Percentiles rank a stretch among this genome's conserved stretches.
Evolutionary conservation across 2,797 vertebrate species (phyloP).

Genomic region (Paramormyrops hopkinsi): DNA sequence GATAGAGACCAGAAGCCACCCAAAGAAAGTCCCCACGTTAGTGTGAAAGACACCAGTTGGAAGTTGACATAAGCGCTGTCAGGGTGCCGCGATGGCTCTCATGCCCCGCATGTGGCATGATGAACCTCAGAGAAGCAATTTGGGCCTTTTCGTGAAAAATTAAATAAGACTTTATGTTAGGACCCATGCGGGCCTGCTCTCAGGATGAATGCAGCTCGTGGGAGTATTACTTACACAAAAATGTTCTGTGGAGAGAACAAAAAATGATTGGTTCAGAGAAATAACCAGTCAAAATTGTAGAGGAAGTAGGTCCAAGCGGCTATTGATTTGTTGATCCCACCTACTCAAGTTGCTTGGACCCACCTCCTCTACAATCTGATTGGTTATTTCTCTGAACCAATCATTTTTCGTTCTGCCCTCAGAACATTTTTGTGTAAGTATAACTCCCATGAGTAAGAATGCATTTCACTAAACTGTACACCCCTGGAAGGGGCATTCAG

Average conservation of each 20-base stretch:
- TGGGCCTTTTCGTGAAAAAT: background rate
- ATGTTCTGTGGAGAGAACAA: background rate
- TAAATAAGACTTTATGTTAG: background rate
- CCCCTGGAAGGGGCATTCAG: background rate
- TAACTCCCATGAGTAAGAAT: background rate
- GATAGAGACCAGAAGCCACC: slow-evolving; percentile 21
- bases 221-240: background rate
- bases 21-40: slow-evolving; percentile 39
- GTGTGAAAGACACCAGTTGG: slow-evolving; percentile 1
- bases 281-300: background rate
- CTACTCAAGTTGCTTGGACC: background rate
- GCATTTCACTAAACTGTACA: background rate
- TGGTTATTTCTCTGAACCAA: background rate
- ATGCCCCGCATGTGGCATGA: background rate
- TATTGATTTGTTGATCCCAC: background rate
- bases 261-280: background rate
- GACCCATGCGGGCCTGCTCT: background rate
- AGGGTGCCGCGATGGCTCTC: slow-evolving; percentile 29
- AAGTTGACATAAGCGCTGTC: slow-evolving; percentile 42
- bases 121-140: background rate
- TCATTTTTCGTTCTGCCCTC: background rate
- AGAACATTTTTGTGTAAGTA: background rate
- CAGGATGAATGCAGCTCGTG: background rate
- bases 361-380: background rate
- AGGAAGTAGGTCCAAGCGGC: background rate